Base-by-base conservation (phyloP, 2,113 vertebrate species). In the Oryzias curvinotus region DNA sequence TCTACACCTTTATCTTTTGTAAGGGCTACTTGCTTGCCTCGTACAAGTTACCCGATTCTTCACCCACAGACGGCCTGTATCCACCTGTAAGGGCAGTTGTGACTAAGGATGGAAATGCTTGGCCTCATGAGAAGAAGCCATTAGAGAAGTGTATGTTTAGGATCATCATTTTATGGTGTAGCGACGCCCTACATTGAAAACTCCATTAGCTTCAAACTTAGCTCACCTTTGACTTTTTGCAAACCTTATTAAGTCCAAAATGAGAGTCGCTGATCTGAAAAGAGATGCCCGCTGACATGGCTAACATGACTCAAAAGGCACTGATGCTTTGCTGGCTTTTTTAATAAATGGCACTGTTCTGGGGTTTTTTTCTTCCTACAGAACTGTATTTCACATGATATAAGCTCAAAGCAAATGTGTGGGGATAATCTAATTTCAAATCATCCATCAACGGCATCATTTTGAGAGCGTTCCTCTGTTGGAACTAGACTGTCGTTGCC, bases 281-380 rank as follows among this genome's bases (percentile, higher is more conserved):
- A 18, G 53, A 53, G 62, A 87, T 77, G 83, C 62, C 83, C 68
- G 25, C 57, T 83, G 85, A 87, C 83, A 78, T 56, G 62, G 51
- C 60, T 63, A 66, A 78, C 46, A 0, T 19, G 60, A 53, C 47
- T 52, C 64, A 62, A 74, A 36, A 65, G 72, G 65, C 56, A 59
- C 57, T 65, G 71, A 78, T 63, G 65, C 69, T 68, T 68, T 51
- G 60, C 26, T 44, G 28, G 55, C 52, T 46, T 75, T 23, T 73
- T 63, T 56, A 57, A 63, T 67, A 52, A 50, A 65, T 2, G 28
- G 46, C 26, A 30, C 30, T 7, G 13, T 30, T 68, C 54, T 58
- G 23, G 2, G 2, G 3, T 23, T 23, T 23, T 78, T 68, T 41
- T 64, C 60, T 23, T 48, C 43, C 23, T 12, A 5, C 12, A 26